Percentiles rank a stretch among this genome's conserved stretches.
These are phyloP conservation scores for Tenrec ecaudatus DNA, from an alignment of 2,113 vertebrate genomes.

Conservation along the genomic window DNA sequence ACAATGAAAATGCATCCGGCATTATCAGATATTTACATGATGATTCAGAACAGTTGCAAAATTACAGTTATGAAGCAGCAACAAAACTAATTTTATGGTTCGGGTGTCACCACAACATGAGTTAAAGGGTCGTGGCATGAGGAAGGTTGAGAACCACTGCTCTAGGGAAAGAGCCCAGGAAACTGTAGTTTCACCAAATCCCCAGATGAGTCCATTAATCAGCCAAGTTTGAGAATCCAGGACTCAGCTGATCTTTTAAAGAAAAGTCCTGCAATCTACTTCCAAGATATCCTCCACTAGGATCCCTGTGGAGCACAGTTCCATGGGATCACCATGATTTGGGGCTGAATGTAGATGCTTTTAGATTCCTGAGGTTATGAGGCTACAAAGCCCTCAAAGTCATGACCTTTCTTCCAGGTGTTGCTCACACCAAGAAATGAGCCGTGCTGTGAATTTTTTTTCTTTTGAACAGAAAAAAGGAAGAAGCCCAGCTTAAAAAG, in stretches of 20 bases:
- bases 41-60: too few relatives aligned
- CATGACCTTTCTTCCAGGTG: neutral
- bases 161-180: too few relatives aligned
- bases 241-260: neutral
- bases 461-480: constrained; percentile 82
- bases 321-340: neutral
- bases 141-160: too few relatives aligned
- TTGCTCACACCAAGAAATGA: constrained; percentile 34
- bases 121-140: too few relatives aligned
- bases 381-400: neutral
- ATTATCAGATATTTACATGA: too few relatives aligned
- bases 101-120: too few relatives aligned
- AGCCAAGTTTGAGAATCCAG: too few relatives aligned
- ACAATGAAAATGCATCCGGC: too few relatives aligned
- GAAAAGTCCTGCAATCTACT: neutral
- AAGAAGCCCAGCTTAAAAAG: constrained; percentile 73
- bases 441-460: neutral
- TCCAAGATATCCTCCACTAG: neutral
- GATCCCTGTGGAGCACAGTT: neutral
- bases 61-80: too few relatives aligned
- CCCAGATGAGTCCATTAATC: too few relatives aligned
- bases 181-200: too few relatives aligned
- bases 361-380: neutral
- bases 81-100: too few relatives aligned
- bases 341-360: neutral